A percentile compares a stretch with the other conserved stretches of the same genome.
phyloP scores from a whole-genome alignment of 2,888 invertebrate species.

The Acrobasis repandana region DNA sequence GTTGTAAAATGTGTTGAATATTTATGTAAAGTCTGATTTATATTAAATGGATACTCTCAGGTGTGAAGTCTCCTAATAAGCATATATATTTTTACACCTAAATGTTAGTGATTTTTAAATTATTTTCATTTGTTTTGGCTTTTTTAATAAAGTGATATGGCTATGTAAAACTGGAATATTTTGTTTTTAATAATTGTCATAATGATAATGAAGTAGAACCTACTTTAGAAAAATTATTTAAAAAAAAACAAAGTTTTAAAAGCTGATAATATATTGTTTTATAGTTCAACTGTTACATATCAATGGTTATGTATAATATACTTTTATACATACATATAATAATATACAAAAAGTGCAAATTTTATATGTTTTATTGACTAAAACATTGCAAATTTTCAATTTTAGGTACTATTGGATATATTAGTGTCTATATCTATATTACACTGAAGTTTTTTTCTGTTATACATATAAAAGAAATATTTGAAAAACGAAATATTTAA shows the following conservation, averaged over 20 bases:
- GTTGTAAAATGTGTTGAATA: not conserved
- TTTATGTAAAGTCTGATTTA: too few species aligned
- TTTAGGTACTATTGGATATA: too few species aligned
- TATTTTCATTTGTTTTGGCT: not conserved
- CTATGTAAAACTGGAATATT: not conserved
- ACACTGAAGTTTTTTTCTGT: too few species aligned
- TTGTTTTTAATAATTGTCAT: too few species aligned
- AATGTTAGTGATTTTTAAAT: not conserved
- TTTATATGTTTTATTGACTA: conserved; percentile 6
- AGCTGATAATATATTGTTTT: conserved; percentile 7
- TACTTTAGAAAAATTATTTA: too few species aligned
- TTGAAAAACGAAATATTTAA: not conserved
- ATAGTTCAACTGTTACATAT: conserved; percentile 10
- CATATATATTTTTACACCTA: not conserved
- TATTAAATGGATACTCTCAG: not conserved
- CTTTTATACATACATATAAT: not conserved
- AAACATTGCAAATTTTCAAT: conserved; percentile 1
- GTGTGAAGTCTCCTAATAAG: not conserved
- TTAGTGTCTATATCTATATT: too few species aligned
- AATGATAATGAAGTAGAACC: too few species aligned
- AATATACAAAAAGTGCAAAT: conserved; percentile 30
- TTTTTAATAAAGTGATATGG: not conserved
- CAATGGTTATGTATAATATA: not conserved
- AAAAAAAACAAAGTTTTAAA: not conserved
- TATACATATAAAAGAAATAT: not conserved